Evolutionary conservation across 2,888 invertebrate species (phyloP), one percentile per base, ranked within the genome.

Genomic region (Willowsia nigromaculata): DNA sequence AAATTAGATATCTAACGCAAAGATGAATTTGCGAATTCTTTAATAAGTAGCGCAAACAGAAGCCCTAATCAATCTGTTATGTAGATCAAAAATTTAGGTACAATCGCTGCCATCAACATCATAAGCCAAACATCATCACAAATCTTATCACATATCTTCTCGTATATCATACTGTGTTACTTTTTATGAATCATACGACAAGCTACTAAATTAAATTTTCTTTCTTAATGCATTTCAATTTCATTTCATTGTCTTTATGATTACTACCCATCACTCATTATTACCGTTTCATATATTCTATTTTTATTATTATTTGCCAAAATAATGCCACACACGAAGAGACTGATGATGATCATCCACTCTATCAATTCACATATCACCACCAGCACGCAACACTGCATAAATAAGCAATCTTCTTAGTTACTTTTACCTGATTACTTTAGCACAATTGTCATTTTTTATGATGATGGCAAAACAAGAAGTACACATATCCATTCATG

Each of bases 241-340:
- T 71, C 43, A 22, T 47, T 50, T 25, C 50, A 74, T 74, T 74
- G 25, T 27, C 25, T 30, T 43, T 71, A 40, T 15, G 25, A 53
- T 33, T 53, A 56, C 30, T 56, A 27, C 33, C 37, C 71, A 71
- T 71, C 56, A 78, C 56, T 37, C 33, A 78, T 56, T 37, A 78
- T 37, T 40, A 7, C 30, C 15, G 78, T 78, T 78, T 50, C 22
- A 40, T 37, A 6, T 25, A 47, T 53, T 82, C 62, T 82, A 82
- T 83, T 84, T 83, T 84, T 85, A 85, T 85, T 56, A 18, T 56
- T 40, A 59, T 62, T 43, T 43, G 76, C 74, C 50, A 85, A 78
- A 85, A 53, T 50, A 2, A 59, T 83, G 76, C 88, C 88, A 88
- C 88, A 88, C 89, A 89, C 80, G 81, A 74, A 18, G 85, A 56